Percentiles rank a stretch among this genome's conserved stretches.
Evolutionary conservation across 30 jellyfish, hydroid and myxozoan genomes (phyloP).

Genomic region (Aurelia aurita complex sp. Pacific): DNA sequence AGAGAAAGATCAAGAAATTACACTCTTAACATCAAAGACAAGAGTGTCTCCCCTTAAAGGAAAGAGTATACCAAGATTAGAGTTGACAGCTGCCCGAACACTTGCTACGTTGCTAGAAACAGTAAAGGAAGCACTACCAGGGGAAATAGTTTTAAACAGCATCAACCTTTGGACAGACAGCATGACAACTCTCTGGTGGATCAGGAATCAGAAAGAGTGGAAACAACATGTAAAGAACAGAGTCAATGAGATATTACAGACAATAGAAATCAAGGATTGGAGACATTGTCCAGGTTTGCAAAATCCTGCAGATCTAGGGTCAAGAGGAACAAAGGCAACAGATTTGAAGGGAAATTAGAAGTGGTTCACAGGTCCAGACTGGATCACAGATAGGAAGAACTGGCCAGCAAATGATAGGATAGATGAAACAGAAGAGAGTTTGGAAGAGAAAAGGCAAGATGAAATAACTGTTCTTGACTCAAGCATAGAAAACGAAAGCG

Average conservation of each 20-base stretch:
- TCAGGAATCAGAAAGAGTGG: slow-evolving; percentile 16
- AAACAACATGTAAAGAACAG: slow-evolving; percentile 19
- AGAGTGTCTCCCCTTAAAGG: slow-evolving; percentile 37
- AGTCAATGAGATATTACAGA: slow-evolving; percentile 20
- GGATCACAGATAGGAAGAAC: not conserved
- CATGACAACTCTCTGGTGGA: slow-evolving; percentile 31
- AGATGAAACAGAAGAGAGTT: slow-evolving; percentile 9
- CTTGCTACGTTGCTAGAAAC: slow-evolving; percentile 3
- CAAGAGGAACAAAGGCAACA: slow-evolving; percentile 7
- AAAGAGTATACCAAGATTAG: slow-evolving; percentile 11
- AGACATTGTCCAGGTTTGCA: slow-evolving; percentile 23
- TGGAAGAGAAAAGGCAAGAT: slow-evolving; percentile 13
- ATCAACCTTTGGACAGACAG: too few species aligned
- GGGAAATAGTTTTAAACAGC: not conserved
- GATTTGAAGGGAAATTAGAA: not conserved
- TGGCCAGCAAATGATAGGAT: not conserved
- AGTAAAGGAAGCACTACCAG: slow-evolving; percentile 1
- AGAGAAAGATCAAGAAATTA: not conserved
- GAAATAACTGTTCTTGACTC: not conserved
- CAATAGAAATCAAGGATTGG: slow-evolving; percentile 2
- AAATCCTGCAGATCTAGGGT: slow-evolving; percentile 29
- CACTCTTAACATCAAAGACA: slow-evolving; percentile 24
- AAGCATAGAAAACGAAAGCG: not conserved
- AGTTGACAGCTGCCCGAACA: slow-evolving; percentile 23
- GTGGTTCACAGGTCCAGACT: slow-evolving; percentile 13